These are phyloP conservation scores for Callaeas wilsoni DNA, from an alignment of 2,113 vertebrate genomes.

Conservation along the genomic window DNA sequence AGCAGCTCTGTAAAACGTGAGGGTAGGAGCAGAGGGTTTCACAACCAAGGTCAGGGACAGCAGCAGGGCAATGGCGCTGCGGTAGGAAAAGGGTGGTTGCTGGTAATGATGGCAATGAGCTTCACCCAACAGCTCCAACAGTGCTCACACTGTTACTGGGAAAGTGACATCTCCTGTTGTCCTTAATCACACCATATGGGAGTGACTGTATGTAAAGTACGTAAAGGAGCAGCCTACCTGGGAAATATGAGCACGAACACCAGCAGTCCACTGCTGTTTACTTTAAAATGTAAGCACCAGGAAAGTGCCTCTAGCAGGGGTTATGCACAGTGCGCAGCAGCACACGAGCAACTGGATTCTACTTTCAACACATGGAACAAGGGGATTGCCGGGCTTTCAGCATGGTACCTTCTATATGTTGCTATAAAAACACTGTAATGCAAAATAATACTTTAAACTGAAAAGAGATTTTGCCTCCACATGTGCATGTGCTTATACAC, in stretches of 20 bases:
- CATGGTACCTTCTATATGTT: neutral
- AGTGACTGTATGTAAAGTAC: neutral
- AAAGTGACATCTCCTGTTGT: neutral
- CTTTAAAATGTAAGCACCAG: neutral
- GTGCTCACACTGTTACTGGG: neutral
- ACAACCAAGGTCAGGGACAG: neutral
- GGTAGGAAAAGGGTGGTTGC: neutral
- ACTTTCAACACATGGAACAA: neutral
- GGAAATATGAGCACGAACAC: neutral
- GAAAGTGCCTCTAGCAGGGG: neutral
- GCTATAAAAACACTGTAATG: neutral
- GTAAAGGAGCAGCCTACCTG: neutral
- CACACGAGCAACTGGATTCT: neutral
- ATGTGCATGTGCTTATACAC: neutral
- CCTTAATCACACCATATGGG: neutral
- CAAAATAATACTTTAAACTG: neutral
- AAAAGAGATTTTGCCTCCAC: neutral
- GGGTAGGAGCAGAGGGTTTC: neutral
- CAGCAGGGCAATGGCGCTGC: fast-evolving
- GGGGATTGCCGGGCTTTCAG: neutral
- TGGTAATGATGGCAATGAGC: neutral
- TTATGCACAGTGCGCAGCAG: neutral
- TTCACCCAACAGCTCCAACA: neutral
- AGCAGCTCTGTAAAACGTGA: neutral
- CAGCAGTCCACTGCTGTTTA: neutral